Evolutionary conservation across 1,140 invertebrate genomes (phyloP), one percentile per base, ranked within the genome.

Genomic region (Drosophila baimaii): DNA sequence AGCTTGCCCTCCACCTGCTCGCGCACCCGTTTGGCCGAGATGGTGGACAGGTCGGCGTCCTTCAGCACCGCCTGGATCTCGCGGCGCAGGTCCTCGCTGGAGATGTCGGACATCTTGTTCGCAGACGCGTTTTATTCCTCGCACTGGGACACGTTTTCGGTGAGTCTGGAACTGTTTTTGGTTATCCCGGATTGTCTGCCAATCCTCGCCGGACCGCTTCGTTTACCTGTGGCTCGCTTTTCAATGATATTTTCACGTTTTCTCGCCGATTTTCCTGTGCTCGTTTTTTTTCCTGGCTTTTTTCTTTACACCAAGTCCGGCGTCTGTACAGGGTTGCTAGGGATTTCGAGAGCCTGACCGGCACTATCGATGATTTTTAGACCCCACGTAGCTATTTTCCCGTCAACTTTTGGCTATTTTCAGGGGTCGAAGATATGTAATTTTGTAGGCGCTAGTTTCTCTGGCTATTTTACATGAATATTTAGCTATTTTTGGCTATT

Each of bases 1-100:
- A 98, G 93, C 89, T 96, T 96, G 68, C 96, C 94, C 92, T 98
- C 97, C 62, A 98, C 93, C 88, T 96, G 95, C 92, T 96, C 95
- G 29, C 97, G 95, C n/a, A 98, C 96, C 92, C 97, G 97, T 85
- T 98, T 98, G 2, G 97, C 95, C 12, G 97, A 97, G 79, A 96
- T 96, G 35, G 95, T 95, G 8, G 95, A 94, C 10, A 98, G 93
- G 91, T 98, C 96, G 6, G 97, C 97, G 93, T 95, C 95, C 93
- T 98, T 97, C 4, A 98, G 93, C 79, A 98, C 97, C 12, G 76
- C 74, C 64, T 90, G 79, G 2, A 91, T 90, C 49, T 91, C 90
- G 39, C 59, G 72, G 17, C 84, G 74, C 23, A 91, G 73, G 55
- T 91, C 78, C 37, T 86, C 88, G 49, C 81, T 85, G 25, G 90